A percentile compares a stretch with the other conserved stretches of the same genome.
Evolutionary conservation across 1,140 invertebrate species (phyloP).

Genomic region (Zaprionus capensis): DNA sequence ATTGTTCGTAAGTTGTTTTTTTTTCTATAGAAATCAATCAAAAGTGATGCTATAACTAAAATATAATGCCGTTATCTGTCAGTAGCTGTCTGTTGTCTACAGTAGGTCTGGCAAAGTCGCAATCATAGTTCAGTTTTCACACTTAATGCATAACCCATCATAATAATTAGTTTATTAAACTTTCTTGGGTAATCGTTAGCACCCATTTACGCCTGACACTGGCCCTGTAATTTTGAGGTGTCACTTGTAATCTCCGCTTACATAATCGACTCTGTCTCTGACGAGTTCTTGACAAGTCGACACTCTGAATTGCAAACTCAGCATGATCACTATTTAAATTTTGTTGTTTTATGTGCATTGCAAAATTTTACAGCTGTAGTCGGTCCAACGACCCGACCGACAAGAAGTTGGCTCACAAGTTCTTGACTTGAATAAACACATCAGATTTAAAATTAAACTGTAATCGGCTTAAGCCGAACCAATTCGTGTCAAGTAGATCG

Average conservation of each 20-base stretch:
- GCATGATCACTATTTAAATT: conserved; percentile 7
- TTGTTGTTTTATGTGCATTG: background rate
- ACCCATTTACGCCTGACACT: background rate
- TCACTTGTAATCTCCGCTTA: background rate
- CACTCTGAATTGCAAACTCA: conserved; percentile 16
- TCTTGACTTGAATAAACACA: conserved; percentile 17
- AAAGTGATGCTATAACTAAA: background rate
- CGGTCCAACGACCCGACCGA: conserved; percentile 20
- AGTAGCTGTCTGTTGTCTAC: background rate
- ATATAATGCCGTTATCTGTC: background rate
- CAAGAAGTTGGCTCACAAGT: conserved; percentile 23
- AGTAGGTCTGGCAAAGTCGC: background rate
- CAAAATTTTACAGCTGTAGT: background rate
- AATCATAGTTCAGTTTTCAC: background rate
- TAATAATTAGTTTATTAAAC: background rate
- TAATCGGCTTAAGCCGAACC: conserved; percentile 16
- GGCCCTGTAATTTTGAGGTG: background rate
- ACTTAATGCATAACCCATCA: background rate
- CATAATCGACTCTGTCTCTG: background rate
- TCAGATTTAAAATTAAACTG: conserved; percentile 7
- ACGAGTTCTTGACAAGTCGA: background rate
- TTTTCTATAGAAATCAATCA: background rate
- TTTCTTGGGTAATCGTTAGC: background rate
- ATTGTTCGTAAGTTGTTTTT: background rate
- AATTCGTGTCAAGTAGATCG: conserved; percentile 20